A percentile compares a stretch with the other conserved stretches of the same genome.
These are phyloP conservation scores for Paramisgurnus dabryanus DNA, from an alignment of 2,113 vertebrate genomes.

Conservation along the genomic window DNA sequence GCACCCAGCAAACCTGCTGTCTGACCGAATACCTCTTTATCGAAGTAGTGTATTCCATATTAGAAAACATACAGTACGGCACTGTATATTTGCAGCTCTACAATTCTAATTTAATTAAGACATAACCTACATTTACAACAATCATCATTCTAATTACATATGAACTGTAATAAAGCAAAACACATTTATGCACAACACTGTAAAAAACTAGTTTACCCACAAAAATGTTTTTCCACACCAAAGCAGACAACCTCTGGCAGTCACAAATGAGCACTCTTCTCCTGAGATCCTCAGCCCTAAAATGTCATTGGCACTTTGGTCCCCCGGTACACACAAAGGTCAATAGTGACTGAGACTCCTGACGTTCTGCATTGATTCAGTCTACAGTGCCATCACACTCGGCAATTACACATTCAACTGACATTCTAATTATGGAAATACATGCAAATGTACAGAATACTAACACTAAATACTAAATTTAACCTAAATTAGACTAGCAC, in stretches of 20 bases:
- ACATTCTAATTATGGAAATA: constrained; percentile 67
- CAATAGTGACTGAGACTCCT: constrained; percentile 65
- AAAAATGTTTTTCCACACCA: constrained; percentile 38
- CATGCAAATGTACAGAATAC: constrained; percentile 58
- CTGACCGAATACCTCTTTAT: constrained; percentile 30
- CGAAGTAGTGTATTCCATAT: too few species aligned
- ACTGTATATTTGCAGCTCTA: too few species aligned
- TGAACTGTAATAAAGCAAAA: not conserved
- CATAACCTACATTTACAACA: too few species aligned
- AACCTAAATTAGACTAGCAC: too few species aligned
- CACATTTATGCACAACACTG: not conserved
- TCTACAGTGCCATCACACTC: constrained; percentile 60
- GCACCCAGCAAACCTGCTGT: constrained; percentile 48
- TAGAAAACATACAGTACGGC: too few species aligned
- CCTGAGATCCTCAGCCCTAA: constrained; percentile 60
- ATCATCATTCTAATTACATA: too few species aligned
- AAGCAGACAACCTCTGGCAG: constrained; percentile 61
- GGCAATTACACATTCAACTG: constrained; percentile 62
- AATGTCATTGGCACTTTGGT: constrained; percentile 68
- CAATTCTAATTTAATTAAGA: too few species aligned
- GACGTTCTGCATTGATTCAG: constrained; percentile 69
- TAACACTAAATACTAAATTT: constrained; percentile 34
- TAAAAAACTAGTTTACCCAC: too few species aligned
- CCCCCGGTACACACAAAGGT: constrained; percentile 69
- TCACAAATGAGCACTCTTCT: constrained; percentile 57